Base-by-base conservation (phyloP, 2,888 invertebrate genomes). In the Orthosia gracilis region DNA sequence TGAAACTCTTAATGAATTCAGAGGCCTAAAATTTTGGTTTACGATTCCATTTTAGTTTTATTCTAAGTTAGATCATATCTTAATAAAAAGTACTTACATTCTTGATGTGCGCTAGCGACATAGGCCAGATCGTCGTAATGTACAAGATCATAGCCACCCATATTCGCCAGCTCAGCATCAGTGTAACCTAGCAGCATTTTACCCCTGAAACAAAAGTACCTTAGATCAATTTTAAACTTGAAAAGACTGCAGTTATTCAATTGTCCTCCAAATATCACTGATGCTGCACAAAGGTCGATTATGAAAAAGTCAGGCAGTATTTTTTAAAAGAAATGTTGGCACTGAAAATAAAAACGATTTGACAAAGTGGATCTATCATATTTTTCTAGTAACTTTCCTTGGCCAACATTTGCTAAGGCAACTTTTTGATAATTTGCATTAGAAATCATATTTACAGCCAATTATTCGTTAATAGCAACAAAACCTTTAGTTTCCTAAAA, bases 71-170 rank as follows among this genome's bases (percentile, higher is more conserved):
- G 4, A 26, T 0, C 18, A 17, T 12, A 1, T 61, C 4, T 40
- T n/a, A 62, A 23, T 4, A 12, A 50, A 54, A 26, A 13, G 4
- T 82, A 93, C 99, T 98, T 97, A 99, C 99, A 97, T 97, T 99
- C 99, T 97, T 99, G 99, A 96, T 99, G 99, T 81, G 99, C 99
- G 90, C 99, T 99, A 47, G 99, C 99, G 63, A 99, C 99, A 92
- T 99, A 99, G 1, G 98, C 98, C 86, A 99, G 97, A 94, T 99
- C 99, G 91, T 99, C 99, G 89, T 98, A 99, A 96, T 99, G 99
- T 83, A 99, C 99, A 89, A 99, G 97, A 95, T 99, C 99, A 94
- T 99, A 99, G 76, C 99, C 99, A n/a, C 99, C 99, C 97, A 99
- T 97, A 92, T 98, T 98, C 52, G 98, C 98, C 83, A 99, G 95